These are phyloP conservation scores for Pimephales promelas DNA, from an alignment of 2,113 vertebrate genomes.

Conservation along the genomic window DNA sequence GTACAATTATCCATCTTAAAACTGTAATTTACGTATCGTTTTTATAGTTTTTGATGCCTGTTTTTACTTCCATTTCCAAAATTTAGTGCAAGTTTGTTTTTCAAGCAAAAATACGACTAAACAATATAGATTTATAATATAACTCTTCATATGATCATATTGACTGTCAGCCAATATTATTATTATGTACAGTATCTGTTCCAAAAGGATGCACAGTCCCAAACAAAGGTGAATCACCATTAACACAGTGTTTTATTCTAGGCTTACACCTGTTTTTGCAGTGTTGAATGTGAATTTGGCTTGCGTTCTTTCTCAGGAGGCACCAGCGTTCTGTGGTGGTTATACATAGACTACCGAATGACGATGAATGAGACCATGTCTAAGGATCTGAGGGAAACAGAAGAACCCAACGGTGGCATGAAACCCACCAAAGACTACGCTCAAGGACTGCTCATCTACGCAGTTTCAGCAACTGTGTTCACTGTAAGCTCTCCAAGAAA, in stretches of 20 bases:
- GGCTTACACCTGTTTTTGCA: not conserved
- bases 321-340: slow-evolving; percentile 94
- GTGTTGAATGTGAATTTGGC: slow-evolving; percentile 33
- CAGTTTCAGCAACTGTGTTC: slow-evolving; percentile 90
- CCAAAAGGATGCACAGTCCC: not conserved
- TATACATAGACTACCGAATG: slow-evolving; percentile 88
- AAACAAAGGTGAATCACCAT: not conserved
- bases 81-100: not conserved
- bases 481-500: slow-evolving; percentile 77
- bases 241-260: slow-evolving; percentile 1
- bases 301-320: slow-evolving; percentile 78
- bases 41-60: not conserved
- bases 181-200: not conserved
- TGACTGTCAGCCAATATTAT: not conserved
- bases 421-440: slow-evolving; percentile 81
- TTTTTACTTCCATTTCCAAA: not conserved
- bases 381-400: slow-evolving; percentile 67
- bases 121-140: not conserved
- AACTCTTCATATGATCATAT: not conserved
- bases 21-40: not conserved
- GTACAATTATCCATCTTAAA: not conserved
- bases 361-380: slow-evolving; percentile 73
- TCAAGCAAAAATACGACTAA: not conserved
- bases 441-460: slow-evolving; percentile 90
- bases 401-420: slow-evolving; percentile 79